phyloP scores from a whole-genome alignment of 2,113 vertebrate species.

The Edolisoma coerulescens region DNA sequence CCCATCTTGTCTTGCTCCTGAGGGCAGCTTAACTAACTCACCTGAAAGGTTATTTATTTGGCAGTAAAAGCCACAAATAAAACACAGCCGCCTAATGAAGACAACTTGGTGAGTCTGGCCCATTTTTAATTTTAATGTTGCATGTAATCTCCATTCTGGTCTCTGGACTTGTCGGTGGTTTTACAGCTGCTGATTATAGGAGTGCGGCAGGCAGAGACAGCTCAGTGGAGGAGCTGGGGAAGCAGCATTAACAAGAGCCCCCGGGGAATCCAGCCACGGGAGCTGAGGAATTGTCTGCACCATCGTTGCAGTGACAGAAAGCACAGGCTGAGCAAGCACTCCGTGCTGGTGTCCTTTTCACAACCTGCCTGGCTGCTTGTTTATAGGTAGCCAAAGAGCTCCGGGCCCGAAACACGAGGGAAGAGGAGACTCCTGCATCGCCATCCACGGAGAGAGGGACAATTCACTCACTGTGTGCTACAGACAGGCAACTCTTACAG shows the following conservation, averaged over 20 bases:
- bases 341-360: neutral
- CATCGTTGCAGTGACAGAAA: neutral
- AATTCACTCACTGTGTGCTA: neutral
- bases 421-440: neutral
- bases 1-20: neutral
- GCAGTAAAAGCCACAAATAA: slow-evolving; percentile 50
- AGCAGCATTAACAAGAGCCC: neutral
- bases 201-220: neutral
- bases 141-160: slow-evolving; percentile 18
- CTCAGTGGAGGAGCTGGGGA: neutral
- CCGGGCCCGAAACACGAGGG: neutral
- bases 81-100: slow-evolving; percentile 45
- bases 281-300: neutral
- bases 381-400: neutral
- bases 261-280: neutral
- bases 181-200: neutral
- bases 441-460: neutral
- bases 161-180: slow-evolving; percentile 27
- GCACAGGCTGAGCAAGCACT: neutral
- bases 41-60: slow-evolving; percentile 60
- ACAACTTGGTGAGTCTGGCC: neutral
- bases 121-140: slow-evolving; percentile 64
- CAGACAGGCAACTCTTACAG: neutral
- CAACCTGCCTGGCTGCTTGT: neutral
- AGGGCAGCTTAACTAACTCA: slow-evolving; percentile 31